Conservation (phyloP, 2,888 invertebrate species). For the Pemphredon lugubris region DNA sequence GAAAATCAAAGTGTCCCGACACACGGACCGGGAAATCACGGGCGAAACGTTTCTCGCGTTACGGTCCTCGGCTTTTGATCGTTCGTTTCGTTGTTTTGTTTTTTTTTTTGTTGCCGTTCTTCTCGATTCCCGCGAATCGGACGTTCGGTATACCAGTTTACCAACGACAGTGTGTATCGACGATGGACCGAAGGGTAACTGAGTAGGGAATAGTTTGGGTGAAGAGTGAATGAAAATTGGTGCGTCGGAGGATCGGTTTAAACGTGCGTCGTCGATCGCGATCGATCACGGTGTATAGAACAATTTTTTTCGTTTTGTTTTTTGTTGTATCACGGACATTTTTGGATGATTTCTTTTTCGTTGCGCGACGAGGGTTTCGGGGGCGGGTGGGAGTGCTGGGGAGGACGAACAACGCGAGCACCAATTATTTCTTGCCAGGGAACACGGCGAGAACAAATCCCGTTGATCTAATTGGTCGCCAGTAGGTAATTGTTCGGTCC, state of each 20-base stretch:
- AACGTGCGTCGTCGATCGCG: conserved; percentile 10
- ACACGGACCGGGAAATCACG: conserved; percentile 8
- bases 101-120: too few relatives aligned
- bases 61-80: not conserved
- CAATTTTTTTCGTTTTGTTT: not conserved
- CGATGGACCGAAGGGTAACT: too few relatives aligned
- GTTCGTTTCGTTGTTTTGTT: not conserved
- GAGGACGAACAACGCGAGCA: conserved; percentile 53
- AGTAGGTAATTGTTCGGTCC: conserved; percentile 76
- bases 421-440: conserved; percentile 66
- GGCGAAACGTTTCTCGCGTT: not conserved
- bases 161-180: too few relatives aligned
- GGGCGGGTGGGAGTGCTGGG: too few relatives aligned
- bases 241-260: too few relatives aligned
- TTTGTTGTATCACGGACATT: conserved; percentile 5
- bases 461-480: conserved; percentile 78
- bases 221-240: too few relatives aligned
- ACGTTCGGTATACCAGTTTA: too few relatives aligned
- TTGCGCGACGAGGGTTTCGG: too few relatives aligned
- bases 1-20: conserved; percentile 54
- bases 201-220: too few relatives aligned
- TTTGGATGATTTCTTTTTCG: conserved; percentile 1
- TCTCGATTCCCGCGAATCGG: too few relatives aligned
- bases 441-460: conserved; percentile 70
- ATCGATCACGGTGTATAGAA: too few relatives aligned